Conservation (phyloP, 2,113 vertebrate genomes). For the Platycercus adscitus region DNA sequence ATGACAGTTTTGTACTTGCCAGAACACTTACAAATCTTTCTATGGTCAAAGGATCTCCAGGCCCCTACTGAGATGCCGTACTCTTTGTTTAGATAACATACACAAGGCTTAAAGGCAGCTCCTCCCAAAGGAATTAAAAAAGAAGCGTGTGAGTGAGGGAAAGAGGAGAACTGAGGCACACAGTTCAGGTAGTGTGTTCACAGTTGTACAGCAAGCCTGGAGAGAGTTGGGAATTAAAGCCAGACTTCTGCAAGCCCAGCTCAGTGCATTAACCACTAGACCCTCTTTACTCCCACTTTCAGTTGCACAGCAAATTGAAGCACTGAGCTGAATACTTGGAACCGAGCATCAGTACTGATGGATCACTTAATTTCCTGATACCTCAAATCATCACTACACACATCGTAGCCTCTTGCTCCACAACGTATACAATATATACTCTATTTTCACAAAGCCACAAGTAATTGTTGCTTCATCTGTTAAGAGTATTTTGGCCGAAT, state of each 20-base stretch:
- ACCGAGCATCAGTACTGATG: slow-evolving; percentile 31
- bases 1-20: slow-evolving; percentile 14
- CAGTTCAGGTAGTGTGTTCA: background rate
- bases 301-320: slow-evolving; percentile 14
- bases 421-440: slow-evolving; percentile 39
- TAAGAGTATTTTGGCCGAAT: slow-evolving; percentile 63
- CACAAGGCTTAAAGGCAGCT: background rate
- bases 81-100: background rate
- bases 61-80: background rate
- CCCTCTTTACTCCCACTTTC: slow-evolving; percentile 7
- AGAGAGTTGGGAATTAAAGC: slow-evolving; percentile 25
- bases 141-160: background rate
- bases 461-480: slow-evolving; percentile 61
- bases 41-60: background rate
- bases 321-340: slow-evolving; percentile 26
- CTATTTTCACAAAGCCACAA: slow-evolving; percentile 65
- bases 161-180: slow-evolving; percentile 30
- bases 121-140: background rate
- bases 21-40: slow-evolving; percentile 11
- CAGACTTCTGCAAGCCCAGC: slow-evolving; percentile 17
- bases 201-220: background rate
- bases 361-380: slow-evolving; percentile 51
- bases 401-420: slow-evolving; percentile 15
- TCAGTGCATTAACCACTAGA: slow-evolving; percentile 28
- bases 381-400: slow-evolving; percentile 58